Base-by-base conservation (phyloP, 2,113 vertebrate species). In the Craseonycteris thonglongyai region DNA sequence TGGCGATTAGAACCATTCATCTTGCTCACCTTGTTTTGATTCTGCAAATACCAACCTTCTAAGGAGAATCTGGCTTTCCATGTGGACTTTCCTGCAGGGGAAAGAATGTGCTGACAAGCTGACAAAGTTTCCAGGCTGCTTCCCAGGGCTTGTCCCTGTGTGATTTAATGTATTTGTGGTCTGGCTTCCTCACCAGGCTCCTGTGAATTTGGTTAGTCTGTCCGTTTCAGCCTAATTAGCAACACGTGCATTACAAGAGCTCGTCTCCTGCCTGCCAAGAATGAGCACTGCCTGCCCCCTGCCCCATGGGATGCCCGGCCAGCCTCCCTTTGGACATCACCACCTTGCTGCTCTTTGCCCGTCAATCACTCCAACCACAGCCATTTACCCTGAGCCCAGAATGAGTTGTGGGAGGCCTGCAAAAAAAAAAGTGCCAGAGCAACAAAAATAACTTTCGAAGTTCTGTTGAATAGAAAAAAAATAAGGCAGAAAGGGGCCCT, bases 51-150 rank as follows among this genome's bases (percentile, higher is more conserved):
- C 74, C 87, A 84, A 14, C 9, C 89, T 84, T 75, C 28, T 61
- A 56, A 45, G 69, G 58, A 61, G 83, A 94, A 33, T 49, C 2
- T 75, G 68, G 76, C 72, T 78, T 21, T 69, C 88, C 38, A 42
- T 1, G 58, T 28, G 42, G 56, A 30, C 94, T 81, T 94, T 35
- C 66, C 93, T 84, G 30, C 51, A 6, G 87, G 75, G 45, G 74
- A 65, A 79, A 30, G 82, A 93, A 94, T 76, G 83, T 93, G 97
- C 97, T 93, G 95, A 95, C 40, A n/a, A 35, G 82, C 78, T 86
- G 63, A 75, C 90, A 83, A 66, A 78, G 66, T 78, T 75, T 80
- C 89, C 87, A 71, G 85, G 65, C 87, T 76, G 92, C 61, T 87
- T 63, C 38, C 5, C 75, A 16, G 75, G 21, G 65, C 69, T 75